phyloP scores from a whole-genome alignment of 1,140 invertebrate species.

The Bactericera cockerelli region DNA sequence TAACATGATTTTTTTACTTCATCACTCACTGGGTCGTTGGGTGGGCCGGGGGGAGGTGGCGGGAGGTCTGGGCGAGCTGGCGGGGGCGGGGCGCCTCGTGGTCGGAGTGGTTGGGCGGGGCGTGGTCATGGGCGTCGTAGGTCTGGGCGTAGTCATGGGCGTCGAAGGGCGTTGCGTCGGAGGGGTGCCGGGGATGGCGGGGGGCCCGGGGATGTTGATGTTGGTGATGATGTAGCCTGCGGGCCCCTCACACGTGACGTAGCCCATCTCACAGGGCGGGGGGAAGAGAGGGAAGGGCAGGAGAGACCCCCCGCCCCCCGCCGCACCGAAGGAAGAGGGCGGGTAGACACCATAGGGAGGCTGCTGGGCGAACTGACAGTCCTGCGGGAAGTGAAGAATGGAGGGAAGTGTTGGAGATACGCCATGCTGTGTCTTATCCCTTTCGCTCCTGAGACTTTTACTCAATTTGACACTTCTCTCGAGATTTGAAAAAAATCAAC shows the following conservation, averaged over 20 bases:
- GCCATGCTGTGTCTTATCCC: too few species aligned
- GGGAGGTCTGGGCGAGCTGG: background rate
- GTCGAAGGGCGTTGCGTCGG: background rate
- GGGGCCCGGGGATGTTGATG: background rate
- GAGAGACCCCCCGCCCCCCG: background rate
- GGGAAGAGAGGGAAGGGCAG: background rate
- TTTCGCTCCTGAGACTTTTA: too few species aligned
- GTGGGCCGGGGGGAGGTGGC: too few species aligned
- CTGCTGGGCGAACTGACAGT: background rate
- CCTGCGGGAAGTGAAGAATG: background rate
- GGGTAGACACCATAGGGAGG: background rate
- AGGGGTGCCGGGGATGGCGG: background rate
- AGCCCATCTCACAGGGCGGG: background rate
- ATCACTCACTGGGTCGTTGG: too few species aligned
- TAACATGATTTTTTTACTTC: too few species aligned
- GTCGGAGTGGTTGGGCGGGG: background rate
- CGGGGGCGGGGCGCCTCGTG: background rate
- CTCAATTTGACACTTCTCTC: too few species aligned
- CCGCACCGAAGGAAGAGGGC: background rate
- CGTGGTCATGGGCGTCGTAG: background rate
- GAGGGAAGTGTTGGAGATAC: too few species aligned
- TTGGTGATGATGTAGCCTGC: slow-evolving; percentile 1
- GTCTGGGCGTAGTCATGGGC: background rate
- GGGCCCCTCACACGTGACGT: slow-evolving; percentile 1
- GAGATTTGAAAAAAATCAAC: too few species aligned